Conservation (phyloP, 2,113 vertebrate genomes). For the Clarias batrachus region DNA sequence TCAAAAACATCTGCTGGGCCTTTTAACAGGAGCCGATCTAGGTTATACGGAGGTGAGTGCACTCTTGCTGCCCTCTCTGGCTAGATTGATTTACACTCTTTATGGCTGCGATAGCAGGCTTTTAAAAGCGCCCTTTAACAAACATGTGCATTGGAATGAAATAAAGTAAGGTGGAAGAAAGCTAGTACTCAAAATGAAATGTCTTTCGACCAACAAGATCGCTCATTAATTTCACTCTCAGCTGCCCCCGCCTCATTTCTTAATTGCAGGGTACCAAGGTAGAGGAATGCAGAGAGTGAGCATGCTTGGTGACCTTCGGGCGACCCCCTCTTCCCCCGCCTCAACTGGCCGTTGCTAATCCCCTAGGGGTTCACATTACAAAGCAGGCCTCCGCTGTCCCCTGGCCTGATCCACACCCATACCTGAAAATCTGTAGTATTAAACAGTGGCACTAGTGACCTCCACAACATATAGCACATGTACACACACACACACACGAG, state of each 20-base stretch:
- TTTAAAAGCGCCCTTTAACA: slow-evolving; percentile 74
- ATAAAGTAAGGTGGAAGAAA: slow-evolving; percentile 67
- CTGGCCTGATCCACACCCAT: slow-evolving; percentile 47
- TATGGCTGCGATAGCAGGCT: slow-evolving; percentile 70
- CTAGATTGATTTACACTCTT: slow-evolving; percentile 70
- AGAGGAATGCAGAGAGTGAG: slow-evolving; percentile 74
- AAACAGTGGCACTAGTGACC: slow-evolving; percentile 53
- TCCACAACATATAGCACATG: slow-evolving; percentile 55
- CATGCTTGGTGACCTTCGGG: slow-evolving; percentile 73
- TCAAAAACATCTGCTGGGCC: slow-evolving; percentile 92
- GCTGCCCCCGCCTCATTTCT: slow-evolving; percentile 71
- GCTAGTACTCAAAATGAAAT: slow-evolving; percentile 64
- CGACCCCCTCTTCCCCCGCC: slow-evolving; percentile 71
- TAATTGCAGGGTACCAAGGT: slow-evolving; percentile 77
- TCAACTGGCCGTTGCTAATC: slow-evolving; percentile 72
- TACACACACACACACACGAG: slow-evolving; percentile 60
- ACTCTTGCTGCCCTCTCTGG: slow-evolving; percentile 58
- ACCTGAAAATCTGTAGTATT: slow-evolving; percentile 63
- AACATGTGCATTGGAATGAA: slow-evolving; percentile 73
- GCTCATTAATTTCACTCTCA: slow-evolving; percentile 69
- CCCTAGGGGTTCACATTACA: slow-evolving; percentile 79
- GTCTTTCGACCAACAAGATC: slow-evolving; percentile 66
- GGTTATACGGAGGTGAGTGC: slow-evolving; percentile 89
- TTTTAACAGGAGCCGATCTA: slow-evolving; percentile 82
- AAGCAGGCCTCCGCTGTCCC: slow-evolving; percentile 63